These are phyloP conservation scores for Mycalesis mineus DNA, from an alignment of 2,888 invertebrate genomes.

Conservation along the genomic window DNA sequence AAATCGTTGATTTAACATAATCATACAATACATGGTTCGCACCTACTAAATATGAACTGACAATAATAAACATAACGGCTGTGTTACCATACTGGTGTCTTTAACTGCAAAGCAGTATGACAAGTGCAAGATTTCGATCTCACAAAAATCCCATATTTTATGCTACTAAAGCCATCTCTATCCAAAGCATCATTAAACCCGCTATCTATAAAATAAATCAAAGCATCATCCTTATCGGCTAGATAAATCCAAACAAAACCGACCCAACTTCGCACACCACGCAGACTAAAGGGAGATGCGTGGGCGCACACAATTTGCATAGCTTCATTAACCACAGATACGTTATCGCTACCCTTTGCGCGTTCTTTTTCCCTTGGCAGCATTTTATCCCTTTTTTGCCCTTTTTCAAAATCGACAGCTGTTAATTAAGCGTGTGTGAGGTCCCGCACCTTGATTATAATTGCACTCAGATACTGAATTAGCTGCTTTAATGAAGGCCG, in stretches of 20 bases:
- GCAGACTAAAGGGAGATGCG: slow-evolving; percentile 27
- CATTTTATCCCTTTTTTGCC: slow-evolving; percentile 31
- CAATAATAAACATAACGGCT: too few species aligned
- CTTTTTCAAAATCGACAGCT: slow-evolving; percentile 36
- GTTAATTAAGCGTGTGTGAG: slow-evolving; percentile 46
- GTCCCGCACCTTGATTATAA: slow-evolving; percentile 44
- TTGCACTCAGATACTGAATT: slow-evolving; percentile 35
- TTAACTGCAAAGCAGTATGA: too few species aligned
- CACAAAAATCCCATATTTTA: neutral
- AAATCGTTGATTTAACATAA: too few species aligned
- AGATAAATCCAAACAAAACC: slow-evolving; percentile 1
- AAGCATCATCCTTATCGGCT: slow-evolving; percentile 9
- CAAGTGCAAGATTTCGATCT: too few species aligned
- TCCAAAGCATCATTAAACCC: neutral
- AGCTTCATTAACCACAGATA: slow-evolving; percentile 37
- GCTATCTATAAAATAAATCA: slow-evolving; percentile 13
- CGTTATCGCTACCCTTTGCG: slow-evolving; percentile 6
- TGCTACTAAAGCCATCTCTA: neutral
- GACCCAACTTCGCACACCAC: slow-evolving; percentile 18
- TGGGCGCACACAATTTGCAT: slow-evolving; percentile 43
- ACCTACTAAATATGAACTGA: too few species aligned
- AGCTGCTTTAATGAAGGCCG: slow-evolving; percentile 28
- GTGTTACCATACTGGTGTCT: too few species aligned
- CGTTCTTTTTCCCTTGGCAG: slow-evolving; percentile 27
- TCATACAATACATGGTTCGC: too few species aligned